phyloP scores from a whole-genome alignment of 2,797 vertebrate species.

The Clarias pachynema region DNA sequence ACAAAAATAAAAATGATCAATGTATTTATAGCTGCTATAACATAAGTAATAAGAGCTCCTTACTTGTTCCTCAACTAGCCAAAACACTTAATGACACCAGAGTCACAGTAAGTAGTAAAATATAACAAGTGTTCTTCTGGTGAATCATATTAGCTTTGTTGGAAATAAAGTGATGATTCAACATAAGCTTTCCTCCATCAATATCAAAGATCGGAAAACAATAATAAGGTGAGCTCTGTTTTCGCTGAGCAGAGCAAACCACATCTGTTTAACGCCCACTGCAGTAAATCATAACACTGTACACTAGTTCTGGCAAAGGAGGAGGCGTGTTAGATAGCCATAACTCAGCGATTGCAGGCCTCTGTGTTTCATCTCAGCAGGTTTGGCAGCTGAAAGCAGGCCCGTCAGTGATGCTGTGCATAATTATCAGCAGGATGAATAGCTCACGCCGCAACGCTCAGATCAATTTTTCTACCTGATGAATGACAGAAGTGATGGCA shows the following conservation, averaged over 20 bases:
- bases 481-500: constrained; percentile 65
- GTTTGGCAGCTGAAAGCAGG: constrained; percentile 58
- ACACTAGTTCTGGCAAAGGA: constrained; percentile 41
- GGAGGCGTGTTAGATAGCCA: constrained; percentile 49
- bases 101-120: neutral
- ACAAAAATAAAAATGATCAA: too few species aligned
- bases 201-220: neutral
- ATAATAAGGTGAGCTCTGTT: constrained; percentile 41
- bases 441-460: constrained; percentile 59
- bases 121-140: neutral
- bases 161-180: constrained; percentile 1
- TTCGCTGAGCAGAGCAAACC: constrained; percentile 50
- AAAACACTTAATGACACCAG: neutral
- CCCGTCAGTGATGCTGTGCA: constrained; percentile 64
- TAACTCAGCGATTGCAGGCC: constrained; percentile 53
- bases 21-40: too few species aligned
- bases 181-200: neutral
- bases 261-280: constrained; percentile 51
- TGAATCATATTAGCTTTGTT: neutral
- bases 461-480: constrained; percentile 71
- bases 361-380: constrained; percentile 47
- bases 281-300: constrained; percentile 47
- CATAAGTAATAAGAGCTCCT: too few species aligned
- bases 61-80: neutral
- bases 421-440: constrained; percentile 73